Conservation (phyloP, 2,797 vertebrate species). For the Clarias laeviceps region DNA sequence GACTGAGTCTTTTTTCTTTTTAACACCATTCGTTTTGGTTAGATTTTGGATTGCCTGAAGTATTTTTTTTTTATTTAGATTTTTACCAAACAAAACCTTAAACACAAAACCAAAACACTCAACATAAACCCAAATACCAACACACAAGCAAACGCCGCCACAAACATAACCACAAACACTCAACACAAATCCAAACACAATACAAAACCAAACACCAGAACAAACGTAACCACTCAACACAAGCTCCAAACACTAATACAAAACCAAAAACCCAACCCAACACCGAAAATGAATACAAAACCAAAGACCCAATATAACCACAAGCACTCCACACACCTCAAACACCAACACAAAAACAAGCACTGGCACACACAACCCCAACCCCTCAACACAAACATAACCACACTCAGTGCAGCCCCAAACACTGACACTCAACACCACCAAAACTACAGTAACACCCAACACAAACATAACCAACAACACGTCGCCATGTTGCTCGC, state of each 20-base stretch:
- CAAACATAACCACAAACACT: no score
- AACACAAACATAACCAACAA: no score
- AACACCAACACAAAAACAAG: rapidly evolving
- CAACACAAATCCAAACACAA: background rate
- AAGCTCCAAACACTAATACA: no score
- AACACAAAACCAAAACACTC: background rate
- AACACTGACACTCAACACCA: background rate
- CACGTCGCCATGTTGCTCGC: background rate
- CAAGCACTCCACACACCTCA: background rate
- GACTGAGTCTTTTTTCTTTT: no score
- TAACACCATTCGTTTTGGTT: no score
- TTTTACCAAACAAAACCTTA: background rate
- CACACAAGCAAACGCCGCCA: background rate
- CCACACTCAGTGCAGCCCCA: no score
- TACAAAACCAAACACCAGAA: background rate
- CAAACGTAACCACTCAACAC: no score
- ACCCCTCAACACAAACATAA: no score
- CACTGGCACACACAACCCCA: no score
- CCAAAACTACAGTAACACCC: background rate
- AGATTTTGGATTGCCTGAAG: background rate
- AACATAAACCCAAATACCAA: no score
- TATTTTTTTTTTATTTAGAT: background rate
- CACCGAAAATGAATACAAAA: background rate
- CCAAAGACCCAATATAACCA: no score
- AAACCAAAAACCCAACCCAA: background rate